These are phyloP conservation scores for Drosophila nebulosa DNA, from an alignment of 1,140 invertebrate species.

Conservation along the genomic window DNA sequence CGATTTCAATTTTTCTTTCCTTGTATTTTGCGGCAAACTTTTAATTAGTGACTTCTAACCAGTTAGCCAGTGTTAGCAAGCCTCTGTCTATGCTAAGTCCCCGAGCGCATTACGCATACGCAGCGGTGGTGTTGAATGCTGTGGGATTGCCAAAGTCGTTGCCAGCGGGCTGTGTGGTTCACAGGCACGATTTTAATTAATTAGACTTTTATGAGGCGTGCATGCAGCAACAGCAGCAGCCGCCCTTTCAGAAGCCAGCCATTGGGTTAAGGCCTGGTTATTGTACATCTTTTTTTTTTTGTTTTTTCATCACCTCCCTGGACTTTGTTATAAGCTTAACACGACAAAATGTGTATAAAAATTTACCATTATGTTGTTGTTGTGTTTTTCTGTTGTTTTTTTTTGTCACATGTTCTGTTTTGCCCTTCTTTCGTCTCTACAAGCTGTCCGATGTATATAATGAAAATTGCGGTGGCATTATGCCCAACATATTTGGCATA, in stretches of 20 bases:
- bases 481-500: conserved; percentile 71
- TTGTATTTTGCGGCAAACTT: conserved; percentile 64
- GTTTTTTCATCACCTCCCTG: conserved; percentile 21
- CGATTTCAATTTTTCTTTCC: conserved; percentile 20
- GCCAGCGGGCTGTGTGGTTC: conserved; percentile 32
- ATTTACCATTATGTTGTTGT: conserved; percentile 58
- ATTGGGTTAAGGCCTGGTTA: conserved; percentile 72
- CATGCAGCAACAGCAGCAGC: conserved; percentile 42
- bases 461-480: conserved; percentile 75
- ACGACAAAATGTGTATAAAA: conserved; percentile 59
- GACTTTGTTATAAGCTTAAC: conserved; percentile 50
- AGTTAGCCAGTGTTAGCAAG: conserved; percentile 15
- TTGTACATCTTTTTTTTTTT: conserved; percentile 46
- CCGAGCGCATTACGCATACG: conserved; percentile 72
- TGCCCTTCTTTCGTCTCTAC: background rate
- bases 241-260: conserved; percentile 16
- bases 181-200: conserved; percentile 75
- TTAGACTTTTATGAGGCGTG: conserved; percentile 77
- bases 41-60: conserved; percentile 68
- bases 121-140: conserved; percentile 47
- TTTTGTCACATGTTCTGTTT: conserved; percentile 41
- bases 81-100: conserved; percentile 44
- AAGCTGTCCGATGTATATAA: conserved; percentile 54
- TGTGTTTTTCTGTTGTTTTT: conserved; percentile 1
- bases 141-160: conserved; percentile 47